A percentile compares a stretch with the other conserved stretches of the same genome.
Evolutionary conservation across 2,797 vertebrate species (phyloP).

Genomic region (Novumbra hubbsi): DNA sequence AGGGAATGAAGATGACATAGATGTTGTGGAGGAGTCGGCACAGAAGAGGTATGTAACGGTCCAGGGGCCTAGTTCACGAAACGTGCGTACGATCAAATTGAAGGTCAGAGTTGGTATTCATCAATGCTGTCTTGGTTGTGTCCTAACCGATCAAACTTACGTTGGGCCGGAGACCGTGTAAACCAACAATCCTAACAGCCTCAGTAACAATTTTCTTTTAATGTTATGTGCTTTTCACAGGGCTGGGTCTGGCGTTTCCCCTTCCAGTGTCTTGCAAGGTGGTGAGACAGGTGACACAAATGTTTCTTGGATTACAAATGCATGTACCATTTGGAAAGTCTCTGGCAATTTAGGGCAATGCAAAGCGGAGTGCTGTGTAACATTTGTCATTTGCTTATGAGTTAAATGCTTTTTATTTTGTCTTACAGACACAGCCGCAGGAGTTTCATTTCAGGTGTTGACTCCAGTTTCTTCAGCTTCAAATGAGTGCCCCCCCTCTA

Average conservation of each 20-base stretch:
- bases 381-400: not conserved
- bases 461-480: not conserved
- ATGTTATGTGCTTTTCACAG: not conserved
- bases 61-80: no score
- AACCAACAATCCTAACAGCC: no score
- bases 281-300: not conserved
- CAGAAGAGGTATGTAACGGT: not conserved
- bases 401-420: not conserved
- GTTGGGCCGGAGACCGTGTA: no score
- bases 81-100: no score
- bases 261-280: not conserved
- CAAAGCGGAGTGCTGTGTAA: no score
- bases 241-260: not conserved
- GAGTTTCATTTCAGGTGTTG: not conserved
- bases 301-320: not conserved
- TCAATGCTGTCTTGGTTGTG: no score
- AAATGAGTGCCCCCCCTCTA: not conserved
- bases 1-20: slow-evolving; percentile 1
- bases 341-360: not conserved
- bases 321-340: not conserved
- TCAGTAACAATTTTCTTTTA: no score
- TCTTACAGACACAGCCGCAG: not conserved
- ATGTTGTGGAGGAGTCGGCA: not conserved
- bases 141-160: no score
- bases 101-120: no score